Conservation (phyloP, 2,888 invertebrate species). For the Synergus itoensis region DNA sequence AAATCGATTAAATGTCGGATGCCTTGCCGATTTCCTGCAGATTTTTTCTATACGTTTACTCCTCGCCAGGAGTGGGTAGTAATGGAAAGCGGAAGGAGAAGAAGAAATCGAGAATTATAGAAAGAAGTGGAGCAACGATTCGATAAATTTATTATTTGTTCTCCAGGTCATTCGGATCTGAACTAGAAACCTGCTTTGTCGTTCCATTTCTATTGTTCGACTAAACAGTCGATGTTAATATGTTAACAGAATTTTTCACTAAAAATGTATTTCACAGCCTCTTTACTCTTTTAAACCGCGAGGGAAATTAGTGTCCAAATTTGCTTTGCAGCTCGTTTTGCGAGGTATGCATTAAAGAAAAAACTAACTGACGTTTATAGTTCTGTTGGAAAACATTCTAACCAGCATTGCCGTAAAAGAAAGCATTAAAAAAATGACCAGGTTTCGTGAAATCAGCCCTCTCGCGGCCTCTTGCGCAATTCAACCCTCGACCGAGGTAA, state of each 20-base stretch:
- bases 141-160: constrained; percentile 16
- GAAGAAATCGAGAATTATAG: constrained; percentile 15
- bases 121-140: constrained; percentile 12
- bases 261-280: too few relatives aligned
- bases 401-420: not conserved
- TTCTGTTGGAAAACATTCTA: not conserved
- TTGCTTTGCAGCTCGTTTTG: too few relatives aligned
- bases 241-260: too few relatives aligned
- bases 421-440: constrained; percentile 27
- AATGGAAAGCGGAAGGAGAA: constrained; percentile 8
- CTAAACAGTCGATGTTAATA: not conserved
- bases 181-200: not conserved
- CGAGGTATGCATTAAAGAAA: not conserved
- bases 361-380: too few relatives aligned
- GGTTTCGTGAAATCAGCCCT: constrained; percentile 31
- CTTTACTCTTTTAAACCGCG: too few relatives aligned
- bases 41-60: constrained; percentile 2
- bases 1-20: constrained; percentile 30
- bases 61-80: constrained; percentile 11
- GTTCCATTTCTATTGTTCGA: not conserved
- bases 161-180: not conserved
- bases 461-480: constrained; percentile 15
- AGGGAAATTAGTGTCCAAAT: too few relatives aligned
- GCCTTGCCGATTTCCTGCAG: constrained; percentile 30
- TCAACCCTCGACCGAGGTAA: constrained; percentile 14